A percentile compares a stretch with the other conserved stretches of the same genome.
Conservation (phyloP, 2,797 vertebrate genomes). For the Megaceryle alcyon region DNA sequence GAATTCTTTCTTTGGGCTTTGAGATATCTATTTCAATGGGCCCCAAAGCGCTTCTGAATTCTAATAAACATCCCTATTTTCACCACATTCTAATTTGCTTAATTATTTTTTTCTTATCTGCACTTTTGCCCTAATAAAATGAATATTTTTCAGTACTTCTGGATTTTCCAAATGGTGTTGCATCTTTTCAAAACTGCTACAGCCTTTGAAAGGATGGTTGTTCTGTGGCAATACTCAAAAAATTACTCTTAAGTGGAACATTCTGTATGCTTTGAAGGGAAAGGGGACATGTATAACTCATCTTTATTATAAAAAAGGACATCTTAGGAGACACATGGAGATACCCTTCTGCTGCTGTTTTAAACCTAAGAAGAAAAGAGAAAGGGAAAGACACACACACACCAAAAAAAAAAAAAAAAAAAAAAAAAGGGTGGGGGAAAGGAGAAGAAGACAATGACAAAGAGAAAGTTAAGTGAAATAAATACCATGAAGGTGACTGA, state of each 20-base stretch:
- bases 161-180: background rate
- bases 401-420: background rate
- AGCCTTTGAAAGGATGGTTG: background rate
- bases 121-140: background rate
- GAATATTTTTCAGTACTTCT: background rate
- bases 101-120: background rate
- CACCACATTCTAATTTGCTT: background rate
- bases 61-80: background rate
- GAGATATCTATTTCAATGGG: background rate
- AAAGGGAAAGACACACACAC: conserved; percentile 14
- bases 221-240: background rate
- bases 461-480: conserved; percentile 62
- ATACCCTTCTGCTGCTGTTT: conserved; percentile 40
- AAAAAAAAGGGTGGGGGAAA: background rate
- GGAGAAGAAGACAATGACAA: conserved; percentile 52
- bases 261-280: background rate
- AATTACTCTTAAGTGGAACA: background rate
- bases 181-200: background rate
- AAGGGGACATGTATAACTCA: background rate
- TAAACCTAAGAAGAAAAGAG: conserved; percentile 65
- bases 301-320: background rate
- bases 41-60: background rate
- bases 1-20: background rate
- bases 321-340: conserved; percentile 47
- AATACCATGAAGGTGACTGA: conserved; percentile 3